Base-by-base conservation (phyloP, 2,113 vertebrate species). In the Silurus meridionalis region DNA sequence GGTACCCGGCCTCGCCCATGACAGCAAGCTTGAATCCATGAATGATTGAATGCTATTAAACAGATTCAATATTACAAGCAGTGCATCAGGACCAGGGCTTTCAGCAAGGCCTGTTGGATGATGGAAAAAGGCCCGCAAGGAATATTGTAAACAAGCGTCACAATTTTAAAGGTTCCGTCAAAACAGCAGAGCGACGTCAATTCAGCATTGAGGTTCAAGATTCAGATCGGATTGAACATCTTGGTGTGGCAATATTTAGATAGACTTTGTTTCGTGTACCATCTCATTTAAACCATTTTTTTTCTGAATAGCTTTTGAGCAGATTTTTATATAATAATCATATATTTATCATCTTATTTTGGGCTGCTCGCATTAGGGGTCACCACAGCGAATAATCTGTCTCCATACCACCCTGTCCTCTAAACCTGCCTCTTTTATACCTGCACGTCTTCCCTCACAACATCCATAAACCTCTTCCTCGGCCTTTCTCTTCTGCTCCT, bases 41-140 rank as follows among this genome's bases (percentile, higher is more conserved):
- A 72, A 86, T 86, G 48, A 83, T 71, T 71, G 64, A 71, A 83
- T 67, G 21, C 17, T 71, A 57, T 83, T 83, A 71, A 83, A 72
- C n/a, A 83, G 64, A 83, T 58, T 83, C 25, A 71, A 80, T 84
- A 80, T 84, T 66, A 63, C 57, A 74, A 48, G 74, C 46, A 11
- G 52, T 57, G 63, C n/a, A 55, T 72, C 72, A 53, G 80, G 50
- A 28, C 23, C 53, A 67, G 10, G 58, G 52, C 14, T 57, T 69
- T 67, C 6, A 8, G 17, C 17, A 0, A 71, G 50, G 14, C 17
- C 28, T 46, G 11, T 14, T 72, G 46, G 28, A 61, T 19, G 77
- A 15, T 55, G 67, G 66, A 74, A 82, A 37, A 86, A 74, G 57
- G 82, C 67, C n/a, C 17, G 15, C 67, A 86, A 37, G 53, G 78